Evolutionary conservation across 37 sponge, comb jelly and placozoan species (phyloP).

Genomic region (Mnemiopsis leidyi): DNA sequence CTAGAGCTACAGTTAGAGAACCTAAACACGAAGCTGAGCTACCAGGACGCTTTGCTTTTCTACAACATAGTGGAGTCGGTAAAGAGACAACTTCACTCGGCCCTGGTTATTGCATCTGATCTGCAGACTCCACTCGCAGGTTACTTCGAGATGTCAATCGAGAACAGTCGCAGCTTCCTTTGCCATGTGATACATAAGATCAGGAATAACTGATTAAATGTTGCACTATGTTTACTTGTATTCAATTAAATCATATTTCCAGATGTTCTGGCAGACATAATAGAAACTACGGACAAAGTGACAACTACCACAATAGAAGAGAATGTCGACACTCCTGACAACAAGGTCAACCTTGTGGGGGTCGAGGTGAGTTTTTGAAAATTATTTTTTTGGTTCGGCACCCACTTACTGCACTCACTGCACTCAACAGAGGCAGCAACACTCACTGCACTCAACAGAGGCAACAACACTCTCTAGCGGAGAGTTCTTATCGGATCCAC

Average conservation of each 20-base stretch:
- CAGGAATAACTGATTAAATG: too few species aligned
- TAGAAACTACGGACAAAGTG: neutral
- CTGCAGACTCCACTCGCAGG: conserved; percentile 6
- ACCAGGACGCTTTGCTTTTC: conserved; percentile 52
- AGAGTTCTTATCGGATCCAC: too few species aligned
- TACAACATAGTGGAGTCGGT: conserved; percentile 46
- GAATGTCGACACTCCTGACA: neutral
- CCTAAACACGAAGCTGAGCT: conserved; percentile 43
- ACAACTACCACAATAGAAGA: neutral
- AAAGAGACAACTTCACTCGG: conserved; percentile 30
- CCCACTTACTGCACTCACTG: too few species aligned
- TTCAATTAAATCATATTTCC: too few species aligned
- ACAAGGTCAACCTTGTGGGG: conserved; percentile 21
- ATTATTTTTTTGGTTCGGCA: too few species aligned
- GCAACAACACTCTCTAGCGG: too few species aligned
- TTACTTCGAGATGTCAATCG: too few species aligned
- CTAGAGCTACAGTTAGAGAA: conserved; percentile 22
- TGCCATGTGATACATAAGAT: too few species aligned
- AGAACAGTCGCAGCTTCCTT: too few species aligned
- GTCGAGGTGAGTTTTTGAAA: neutral
- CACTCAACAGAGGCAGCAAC: too few species aligned
- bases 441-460: too few species aligned
- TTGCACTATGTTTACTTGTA: too few species aligned
- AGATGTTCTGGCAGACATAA: neutral
- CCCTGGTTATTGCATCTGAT: conserved; percentile 22